phyloP scores from a whole-genome alignment of 2,888 invertebrate genomes.

The Xestobium rufovillosum region DNA sequence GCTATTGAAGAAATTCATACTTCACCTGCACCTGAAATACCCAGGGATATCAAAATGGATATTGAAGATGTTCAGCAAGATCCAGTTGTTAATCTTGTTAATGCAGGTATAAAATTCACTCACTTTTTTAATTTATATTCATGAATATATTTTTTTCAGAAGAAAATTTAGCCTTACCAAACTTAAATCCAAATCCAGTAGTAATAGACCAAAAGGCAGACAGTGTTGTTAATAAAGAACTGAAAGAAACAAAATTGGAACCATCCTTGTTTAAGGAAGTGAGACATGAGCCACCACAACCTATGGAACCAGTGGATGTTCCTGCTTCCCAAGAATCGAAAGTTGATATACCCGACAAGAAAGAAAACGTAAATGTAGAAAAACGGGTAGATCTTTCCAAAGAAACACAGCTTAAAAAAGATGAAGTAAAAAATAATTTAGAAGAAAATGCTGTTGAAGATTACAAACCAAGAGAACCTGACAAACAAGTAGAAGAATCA shows the following conservation, averaged over 20 bases:
- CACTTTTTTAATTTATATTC: no score
- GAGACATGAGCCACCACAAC: constrained; percentile 40
- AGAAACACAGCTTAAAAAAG: constrained; percentile 20
- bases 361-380: constrained; percentile 19
- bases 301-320: constrained; percentile 34
- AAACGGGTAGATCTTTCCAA: constrained; percentile 28
- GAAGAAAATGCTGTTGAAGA: constrained; percentile 16
- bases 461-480: constrained; percentile 33
- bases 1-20: constrained; percentile 57
- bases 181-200: neutral
- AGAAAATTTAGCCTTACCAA: constrained; percentile 2
- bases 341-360: neutral
- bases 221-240: constrained; percentile 26
- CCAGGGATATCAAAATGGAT: no score
- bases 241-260: constrained; percentile 26
- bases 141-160: no score
- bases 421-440: constrained; percentile 16
- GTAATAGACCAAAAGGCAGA: constrained; percentile 14
- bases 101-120: no score
- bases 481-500: constrained; percentile 16
- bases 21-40: constrained; percentile 33
- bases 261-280: constrained; percentile 31
- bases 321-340: constrained; percentile 28
- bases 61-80: no score
- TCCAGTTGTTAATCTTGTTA: no score